Conservation (phyloP, 2,113 vertebrate species). For the Nerophis ophidion region DNA sequence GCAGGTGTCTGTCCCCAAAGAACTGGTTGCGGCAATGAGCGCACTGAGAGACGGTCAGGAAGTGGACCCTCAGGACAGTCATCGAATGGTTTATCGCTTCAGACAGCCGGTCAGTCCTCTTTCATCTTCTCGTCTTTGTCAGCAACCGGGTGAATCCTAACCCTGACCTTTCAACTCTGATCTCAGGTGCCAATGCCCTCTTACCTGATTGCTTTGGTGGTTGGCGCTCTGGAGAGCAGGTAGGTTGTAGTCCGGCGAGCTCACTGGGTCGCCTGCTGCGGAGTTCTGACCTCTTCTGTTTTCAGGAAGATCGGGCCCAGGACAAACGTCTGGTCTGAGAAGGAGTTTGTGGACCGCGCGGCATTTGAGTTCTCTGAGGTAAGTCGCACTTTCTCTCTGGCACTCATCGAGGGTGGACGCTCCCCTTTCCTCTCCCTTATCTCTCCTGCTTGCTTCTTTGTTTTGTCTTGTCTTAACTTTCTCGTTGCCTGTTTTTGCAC, state of each 20-base stretch:
- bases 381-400: constrained; percentile 18
- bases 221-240: constrained; percentile 93
- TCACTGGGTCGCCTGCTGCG: background rate
- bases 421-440: too few relatives aligned
- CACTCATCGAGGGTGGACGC: too few relatives aligned
- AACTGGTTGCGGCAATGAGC: constrained; percentile 93
- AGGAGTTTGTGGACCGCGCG: constrained; percentile 85
- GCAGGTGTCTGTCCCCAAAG: constrained; percentile 87
- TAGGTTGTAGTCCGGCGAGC: constrained; percentile 21
- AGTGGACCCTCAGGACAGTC: constrained; percentile 76
- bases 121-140: background rate
- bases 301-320: constrained; percentile 87
- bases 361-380: constrained; percentile 94
- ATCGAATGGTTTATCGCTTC: constrained; percentile 79
- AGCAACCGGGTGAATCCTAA: background rate
- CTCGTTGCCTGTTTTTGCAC: too few relatives aligned
- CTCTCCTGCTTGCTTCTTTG: too few relatives aligned
- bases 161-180: constrained; percentile 7
- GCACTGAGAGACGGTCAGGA: constrained; percentile 81
- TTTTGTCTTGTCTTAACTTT: too few relatives aligned
- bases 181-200: constrained; percentile 89
- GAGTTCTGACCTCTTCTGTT: constrained; percentile 28
- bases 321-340: constrained; percentile 92
- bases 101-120: constrained; percentile 61
- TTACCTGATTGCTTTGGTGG: constrained; percentile 91